These are phyloP conservation scores for Crematogaster levior DNA, from an alignment of 2,888 invertebrate species.

Conservation along the genomic window DNA sequence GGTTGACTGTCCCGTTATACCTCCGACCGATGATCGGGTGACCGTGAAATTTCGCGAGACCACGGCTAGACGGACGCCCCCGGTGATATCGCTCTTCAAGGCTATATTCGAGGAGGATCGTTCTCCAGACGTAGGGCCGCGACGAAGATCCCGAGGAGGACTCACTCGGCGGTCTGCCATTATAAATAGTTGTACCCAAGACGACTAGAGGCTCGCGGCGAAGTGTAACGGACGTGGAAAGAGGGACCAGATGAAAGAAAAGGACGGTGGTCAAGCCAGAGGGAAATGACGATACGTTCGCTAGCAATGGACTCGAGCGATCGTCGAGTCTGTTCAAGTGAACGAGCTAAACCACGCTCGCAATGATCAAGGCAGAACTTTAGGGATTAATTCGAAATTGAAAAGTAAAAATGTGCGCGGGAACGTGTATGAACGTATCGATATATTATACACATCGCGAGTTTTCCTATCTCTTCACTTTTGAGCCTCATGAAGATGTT, in stretches of 20 bases:
- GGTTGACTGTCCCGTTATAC: slow-evolving; percentile 32
- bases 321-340: no score
- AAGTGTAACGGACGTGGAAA: slow-evolving; percentile 30
- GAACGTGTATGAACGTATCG: background rate
- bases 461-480: background rate
- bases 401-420: background rate
- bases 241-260: slow-evolving; percentile 28
- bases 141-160: slow-evolving; percentile 36
- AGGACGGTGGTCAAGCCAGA: slow-evolving; percentile 32
- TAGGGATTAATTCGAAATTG: background rate
- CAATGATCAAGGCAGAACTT: background rate
- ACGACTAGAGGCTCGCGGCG: slow-evolving; percentile 38
- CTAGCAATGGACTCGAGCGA: slow-evolving; percentile 61
- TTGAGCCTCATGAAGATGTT: background rate
- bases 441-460: background rate
- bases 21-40: slow-evolving; percentile 50
- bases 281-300: slow-evolving; percentile 33
- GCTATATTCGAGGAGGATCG: slow-evolving; percentile 40
- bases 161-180: slow-evolving; percentile 59
- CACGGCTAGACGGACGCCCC: slow-evolving; percentile 59
- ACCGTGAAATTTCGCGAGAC: slow-evolving; percentile 52
- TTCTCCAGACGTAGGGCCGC: slow-evolving; percentile 43
- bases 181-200: slow-evolving; percentile 71
- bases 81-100: slow-evolving; percentile 55
- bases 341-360: background rate